Conservation (phyloP, 2,888 invertebrate genomes). For the Ellobium chinense region DNA sequence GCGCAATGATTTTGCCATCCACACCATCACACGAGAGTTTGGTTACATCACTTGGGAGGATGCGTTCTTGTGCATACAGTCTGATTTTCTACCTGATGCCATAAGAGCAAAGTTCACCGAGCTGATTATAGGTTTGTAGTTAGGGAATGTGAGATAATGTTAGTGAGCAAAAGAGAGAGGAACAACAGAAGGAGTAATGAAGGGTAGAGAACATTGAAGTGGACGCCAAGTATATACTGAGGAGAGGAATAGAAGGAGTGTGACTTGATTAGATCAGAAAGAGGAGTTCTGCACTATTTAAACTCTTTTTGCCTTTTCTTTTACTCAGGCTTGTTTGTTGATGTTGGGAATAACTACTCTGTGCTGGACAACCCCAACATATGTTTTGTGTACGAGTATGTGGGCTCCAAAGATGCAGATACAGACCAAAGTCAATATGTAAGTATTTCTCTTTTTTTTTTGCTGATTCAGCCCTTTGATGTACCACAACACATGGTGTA, state of each 20-base stretch:
- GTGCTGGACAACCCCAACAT: constrained; percentile 78
- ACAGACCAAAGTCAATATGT: constrained; percentile 72
- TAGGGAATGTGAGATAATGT: neutral
- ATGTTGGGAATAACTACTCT: constrained; percentile 78
- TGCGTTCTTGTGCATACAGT: constrained; percentile 76
- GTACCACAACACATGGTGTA: too few species aligned
- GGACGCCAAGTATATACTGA: too few species aligned
- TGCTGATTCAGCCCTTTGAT: too few species aligned
- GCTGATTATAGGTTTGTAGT: constrained; percentile 76
- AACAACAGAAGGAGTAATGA: neutral
- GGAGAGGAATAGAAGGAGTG: neutral
- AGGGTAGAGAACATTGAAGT: too few species aligned
- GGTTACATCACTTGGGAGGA: constrained; percentile 78
- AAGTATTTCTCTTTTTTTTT: constrained; percentile 50
- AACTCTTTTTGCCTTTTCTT: too few species aligned
- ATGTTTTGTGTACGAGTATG: constrained; percentile 78
- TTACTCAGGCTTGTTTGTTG: constrained; percentile 76
- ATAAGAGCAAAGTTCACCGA: constrained; percentile 78
- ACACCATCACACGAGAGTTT: constrained; percentile 76
- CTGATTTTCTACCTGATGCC: constrained; percentile 74
- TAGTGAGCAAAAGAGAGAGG: neutral
- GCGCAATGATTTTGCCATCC: constrained; percentile 77
- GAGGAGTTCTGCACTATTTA: too few species aligned
- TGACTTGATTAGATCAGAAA: too few species aligned
- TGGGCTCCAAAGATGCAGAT: constrained; percentile 73